Percentiles rank a stretch among this genome's conserved stretches.
Conservation (phyloP, 1,140 invertebrate genomes). For the Aphelenchoides avenae region DNA sequence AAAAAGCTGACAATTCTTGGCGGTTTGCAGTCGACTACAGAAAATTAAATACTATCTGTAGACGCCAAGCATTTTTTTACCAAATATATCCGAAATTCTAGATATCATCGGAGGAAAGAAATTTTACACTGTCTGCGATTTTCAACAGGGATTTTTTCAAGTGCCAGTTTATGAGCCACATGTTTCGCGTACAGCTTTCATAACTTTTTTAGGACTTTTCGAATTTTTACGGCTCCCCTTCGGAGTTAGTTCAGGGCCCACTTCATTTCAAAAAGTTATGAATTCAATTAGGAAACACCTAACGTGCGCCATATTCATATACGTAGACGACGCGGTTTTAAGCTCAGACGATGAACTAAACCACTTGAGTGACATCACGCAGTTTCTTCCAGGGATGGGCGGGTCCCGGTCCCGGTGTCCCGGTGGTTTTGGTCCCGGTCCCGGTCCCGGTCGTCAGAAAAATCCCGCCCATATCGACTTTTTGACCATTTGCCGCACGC, state of each 20-base stretch:
- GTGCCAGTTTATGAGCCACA: constrained; percentile 7
- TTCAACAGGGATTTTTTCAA: constrained; percentile 16
- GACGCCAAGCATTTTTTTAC: constrained; percentile 8
- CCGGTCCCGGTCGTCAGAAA: no score
- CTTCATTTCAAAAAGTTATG: constrained; percentile 24
- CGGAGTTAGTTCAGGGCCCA: constrained; percentile 13
- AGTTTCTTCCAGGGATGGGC: no score
- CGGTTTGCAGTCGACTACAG: constrained; percentile 7
- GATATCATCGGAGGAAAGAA: constrained; percentile 17
- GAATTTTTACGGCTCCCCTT: constrained; percentile 29
- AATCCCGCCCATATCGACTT: no score
- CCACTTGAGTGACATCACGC: constrained; percentile 14
- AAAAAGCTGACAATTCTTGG: background rate
- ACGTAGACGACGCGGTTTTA: constrained; percentile 16
- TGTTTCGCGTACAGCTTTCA: constrained; percentile 22
- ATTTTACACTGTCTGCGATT: constrained; percentile 15
- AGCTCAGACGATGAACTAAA: background rate
- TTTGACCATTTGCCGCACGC: no score
- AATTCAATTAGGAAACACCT: constrained; percentile 23
- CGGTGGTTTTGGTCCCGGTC: no score
- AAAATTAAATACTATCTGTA: constrained; percentile 17
- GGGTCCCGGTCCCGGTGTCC: no score
- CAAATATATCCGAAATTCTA: constrained; percentile 10
- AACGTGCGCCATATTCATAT: constrained; percentile 13
- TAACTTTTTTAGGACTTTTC: constrained; percentile 14